Evolutionary conservation across 2,797 vertebrate genomes (phyloP), one percentile per base, ranked within the genome.

Genomic region (Chrosomus eos): DNA sequence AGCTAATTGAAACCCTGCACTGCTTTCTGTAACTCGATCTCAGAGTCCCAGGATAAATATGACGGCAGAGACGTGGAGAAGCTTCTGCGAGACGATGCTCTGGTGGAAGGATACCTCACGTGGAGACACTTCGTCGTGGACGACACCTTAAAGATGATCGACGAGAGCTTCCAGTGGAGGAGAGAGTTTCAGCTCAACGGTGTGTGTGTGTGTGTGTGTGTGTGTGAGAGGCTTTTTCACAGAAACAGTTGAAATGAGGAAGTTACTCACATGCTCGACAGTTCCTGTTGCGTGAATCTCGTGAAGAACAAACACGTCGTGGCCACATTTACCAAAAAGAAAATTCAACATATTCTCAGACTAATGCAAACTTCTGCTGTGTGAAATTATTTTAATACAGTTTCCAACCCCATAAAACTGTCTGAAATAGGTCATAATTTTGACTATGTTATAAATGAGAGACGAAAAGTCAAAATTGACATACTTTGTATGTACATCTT

Each of bases 131-230:
- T 95, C 88, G 91, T 95, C 23, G 86, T 98, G 33, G 97, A 98
- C 1, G 97, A 99, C 68, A 91, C 97, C 1, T 88, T 99, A 88
- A 99, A 99, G 93, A 99, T 99, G 97, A 97, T 99, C 7, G 97
- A 99, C 91, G 98, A 98, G 84, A 99, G 98, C 91, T 93, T 99
- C 80, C 97, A 96, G 45, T 99, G 98, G 98, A 97, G 98, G 74
- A 99, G 97, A 87, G 98, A 99, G 7, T 96, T 94, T 82, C 89
- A 92, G 7, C 84, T 99, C 81, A 97, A 99, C 81, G 98, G 98
- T 99, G 95, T 93, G 95, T 13, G 43, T 13, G 40, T 40, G 40
- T 40, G 40, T 10, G 38, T 40, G 38, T 36, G 36, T 45, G 43
- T 45, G 43, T 45, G 43, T 45, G 43, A 4, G 43, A 45, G 4